Conservation (phyloP, 2,797 vertebrate genomes). For the Pseudochaenichthys georgianus region DNA sequence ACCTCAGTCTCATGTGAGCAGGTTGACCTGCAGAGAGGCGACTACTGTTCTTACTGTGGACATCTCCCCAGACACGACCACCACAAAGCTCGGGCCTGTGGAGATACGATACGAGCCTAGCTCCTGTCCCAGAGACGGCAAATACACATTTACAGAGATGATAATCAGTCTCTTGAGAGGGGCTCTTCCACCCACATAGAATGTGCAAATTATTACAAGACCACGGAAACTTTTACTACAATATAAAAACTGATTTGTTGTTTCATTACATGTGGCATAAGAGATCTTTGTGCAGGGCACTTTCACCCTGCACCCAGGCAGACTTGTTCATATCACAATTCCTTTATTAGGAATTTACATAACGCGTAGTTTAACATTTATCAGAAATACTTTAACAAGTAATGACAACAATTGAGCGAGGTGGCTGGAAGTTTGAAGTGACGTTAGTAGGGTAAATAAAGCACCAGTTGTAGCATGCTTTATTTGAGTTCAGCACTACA, state of each 20-base stretch:
- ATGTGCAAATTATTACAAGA: background rate
- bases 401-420: too few relatives aligned
- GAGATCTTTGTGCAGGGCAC: background rate
- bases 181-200: background rate
- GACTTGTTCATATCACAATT: background rate
- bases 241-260: background rate
- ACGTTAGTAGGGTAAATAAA: conserved; percentile 2
- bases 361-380: too few relatives aligned
- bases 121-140: background rate
- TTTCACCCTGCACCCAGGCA: background rate
- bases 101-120: conserved; percentile 1
- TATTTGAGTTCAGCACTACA: background rate
- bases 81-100: background rate
- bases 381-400: too few relatives aligned
- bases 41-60: conserved; percentile 20
- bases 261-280: conserved; percentile 1
- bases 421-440: background rate
- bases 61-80: conserved; percentile 22
- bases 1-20: conserved; percentile 36
- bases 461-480: background rate
- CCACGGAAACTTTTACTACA: background rate
- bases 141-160: background rate
- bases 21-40: conserved; percentile 30
- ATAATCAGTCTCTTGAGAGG: background rate
- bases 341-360: background rate